A percentile compares a stretch with the other conserved stretches of the same genome.
Conservation (phyloP, 2,797 vertebrate genomes). For the Streptopelia turtur region DNA sequence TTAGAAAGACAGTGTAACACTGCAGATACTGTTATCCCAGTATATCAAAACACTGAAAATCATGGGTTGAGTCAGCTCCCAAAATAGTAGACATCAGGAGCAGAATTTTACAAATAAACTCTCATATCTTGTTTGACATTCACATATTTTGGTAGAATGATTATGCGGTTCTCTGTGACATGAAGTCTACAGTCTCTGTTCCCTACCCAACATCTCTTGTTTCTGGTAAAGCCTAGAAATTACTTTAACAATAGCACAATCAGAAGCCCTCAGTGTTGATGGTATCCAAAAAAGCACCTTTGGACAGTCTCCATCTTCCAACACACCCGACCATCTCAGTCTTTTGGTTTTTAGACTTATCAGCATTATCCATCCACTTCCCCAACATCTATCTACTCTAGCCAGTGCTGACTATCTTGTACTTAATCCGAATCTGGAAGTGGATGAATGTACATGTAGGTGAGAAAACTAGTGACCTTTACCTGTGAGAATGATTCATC, state of each 20-base stretch:
- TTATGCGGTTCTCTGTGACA: neutral
- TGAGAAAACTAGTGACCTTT: neutral
- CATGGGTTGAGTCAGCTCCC: neutral
- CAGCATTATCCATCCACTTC: neutral
- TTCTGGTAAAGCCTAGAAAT: neutral
- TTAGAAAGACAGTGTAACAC: neutral
- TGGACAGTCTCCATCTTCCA: neutral
- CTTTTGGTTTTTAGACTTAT: neutral
- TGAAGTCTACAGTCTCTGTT: neutral
- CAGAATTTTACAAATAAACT: neutral
- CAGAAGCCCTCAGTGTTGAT: neutral
- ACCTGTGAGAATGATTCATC: constrained; percentile 25
- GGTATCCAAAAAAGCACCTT: neutral
- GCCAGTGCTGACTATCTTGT: neutral
- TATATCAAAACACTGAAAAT: neutral
- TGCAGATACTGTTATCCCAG: neutral
- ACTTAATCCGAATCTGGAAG: neutral
- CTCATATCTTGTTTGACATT: neutral
- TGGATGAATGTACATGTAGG: neutral
- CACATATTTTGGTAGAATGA: neutral
- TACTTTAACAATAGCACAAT: neutral
- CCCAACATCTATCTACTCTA: neutral
- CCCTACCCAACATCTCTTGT: neutral
- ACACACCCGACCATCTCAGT: neutral
- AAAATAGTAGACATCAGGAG: neutral